phyloP scores from a whole-genome alignment of 2,113 vertebrate genomes.

The Ceyx margarethae region DNA sequence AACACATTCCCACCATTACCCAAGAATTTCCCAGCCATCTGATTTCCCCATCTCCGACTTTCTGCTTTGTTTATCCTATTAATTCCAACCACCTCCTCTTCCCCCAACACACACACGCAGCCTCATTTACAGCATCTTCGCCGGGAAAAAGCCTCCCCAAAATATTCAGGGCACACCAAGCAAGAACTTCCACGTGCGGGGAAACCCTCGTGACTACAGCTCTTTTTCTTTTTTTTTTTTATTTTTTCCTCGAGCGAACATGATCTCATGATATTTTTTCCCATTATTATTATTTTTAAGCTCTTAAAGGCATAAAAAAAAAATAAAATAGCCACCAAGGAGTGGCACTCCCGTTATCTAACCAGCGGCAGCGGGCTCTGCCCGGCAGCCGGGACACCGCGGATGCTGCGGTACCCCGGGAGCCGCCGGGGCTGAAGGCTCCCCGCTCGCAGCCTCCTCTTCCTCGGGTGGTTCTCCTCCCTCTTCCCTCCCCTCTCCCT shows the following conservation, averaged over 20 bases:
- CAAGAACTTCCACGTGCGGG: constrained; percentile 30
- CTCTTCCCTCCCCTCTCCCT: background rate
- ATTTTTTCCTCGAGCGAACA: background rate
- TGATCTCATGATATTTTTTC: background rate
- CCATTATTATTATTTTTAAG: background rate
- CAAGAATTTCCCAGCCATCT: constrained; percentile 71
- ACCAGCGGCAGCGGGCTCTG: background rate
- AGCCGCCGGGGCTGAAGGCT: background rate
- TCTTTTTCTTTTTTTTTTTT: background rate
- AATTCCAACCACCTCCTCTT: constrained; percentile 68
- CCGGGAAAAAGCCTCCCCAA: constrained; percentile 57
- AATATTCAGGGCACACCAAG: constrained; percentile 57
- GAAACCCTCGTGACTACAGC: constrained; percentile 54
- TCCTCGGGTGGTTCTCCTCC: background rate
- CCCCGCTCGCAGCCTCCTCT: constrained; percentile 7
- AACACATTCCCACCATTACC: constrained; percentile 59
- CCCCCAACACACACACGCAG: constrained; percentile 72
- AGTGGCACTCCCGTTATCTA: background rate
- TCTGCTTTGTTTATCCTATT: constrained; percentile 74
- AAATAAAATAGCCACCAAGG: background rate
- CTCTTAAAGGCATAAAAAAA: background rate
- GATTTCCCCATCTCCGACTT: constrained; percentile 65
- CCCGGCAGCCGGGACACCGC: background rate
- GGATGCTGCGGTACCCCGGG: background rate
- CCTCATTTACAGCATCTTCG: constrained; percentile 36